Evolutionary conservation across 2,888 invertebrate species (phyloP).

Genomic region (Exocentrus adspersus): DNA sequence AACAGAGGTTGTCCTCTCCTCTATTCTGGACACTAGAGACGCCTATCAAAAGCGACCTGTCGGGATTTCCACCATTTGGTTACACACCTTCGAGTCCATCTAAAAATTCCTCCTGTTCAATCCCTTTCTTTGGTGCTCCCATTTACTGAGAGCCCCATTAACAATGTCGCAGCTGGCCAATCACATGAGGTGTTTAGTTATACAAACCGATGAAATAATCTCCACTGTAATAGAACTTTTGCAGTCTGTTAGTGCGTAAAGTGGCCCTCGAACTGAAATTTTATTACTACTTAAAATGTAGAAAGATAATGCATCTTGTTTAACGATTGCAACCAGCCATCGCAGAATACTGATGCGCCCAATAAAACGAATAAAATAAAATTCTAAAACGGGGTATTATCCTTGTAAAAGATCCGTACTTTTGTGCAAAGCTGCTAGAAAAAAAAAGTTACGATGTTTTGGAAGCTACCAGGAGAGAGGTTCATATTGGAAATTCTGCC

Average conservation of each 20-base stretch:
- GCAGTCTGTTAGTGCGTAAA: slow-evolving; percentile 3
- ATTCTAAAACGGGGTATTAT: not conserved
- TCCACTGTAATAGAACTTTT: not conserved
- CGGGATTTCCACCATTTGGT: no score
- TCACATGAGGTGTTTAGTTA: not conserved
- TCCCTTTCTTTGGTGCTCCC: no score
- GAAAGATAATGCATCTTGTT: not conserved
- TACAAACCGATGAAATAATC: not conserved
- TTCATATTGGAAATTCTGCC: slow-evolving; percentile 20
- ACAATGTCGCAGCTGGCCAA: not conserved
- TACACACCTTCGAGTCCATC: no score
- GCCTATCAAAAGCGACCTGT: no score
- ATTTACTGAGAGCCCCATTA: no score
- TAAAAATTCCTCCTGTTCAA: no score
- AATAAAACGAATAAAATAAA: slow-evolving; percentile 13
- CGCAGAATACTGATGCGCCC: not conserved
- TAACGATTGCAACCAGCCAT: no score
- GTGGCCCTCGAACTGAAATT: not conserved
- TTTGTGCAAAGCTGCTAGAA: slow-evolving; percentile 22
- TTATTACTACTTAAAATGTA: not conserved
- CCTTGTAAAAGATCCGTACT: not conserved
- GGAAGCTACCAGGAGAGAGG: slow-evolving; percentile 18
- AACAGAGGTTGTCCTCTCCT: no score
- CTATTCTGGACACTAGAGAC: no score
- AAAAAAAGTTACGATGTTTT: slow-evolving; percentile 25